These are phyloP conservation scores for Trichoplusia ni DNA, from an alignment of 1,140 invertebrate genomes.

Conservation along the genomic window DNA sequence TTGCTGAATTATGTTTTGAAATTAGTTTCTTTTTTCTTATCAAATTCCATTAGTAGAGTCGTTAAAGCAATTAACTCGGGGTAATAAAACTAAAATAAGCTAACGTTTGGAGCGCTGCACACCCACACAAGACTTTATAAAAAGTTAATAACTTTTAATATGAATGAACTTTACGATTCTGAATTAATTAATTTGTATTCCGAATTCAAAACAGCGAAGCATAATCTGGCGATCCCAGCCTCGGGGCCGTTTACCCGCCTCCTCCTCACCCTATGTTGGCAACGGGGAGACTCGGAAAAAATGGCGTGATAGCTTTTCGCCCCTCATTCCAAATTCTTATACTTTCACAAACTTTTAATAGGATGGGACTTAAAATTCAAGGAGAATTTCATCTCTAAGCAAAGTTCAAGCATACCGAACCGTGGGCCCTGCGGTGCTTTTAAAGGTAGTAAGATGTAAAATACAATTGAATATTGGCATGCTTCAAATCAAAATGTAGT, in stretches of 20 bases:
- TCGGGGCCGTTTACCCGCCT: constrained; percentile 40
- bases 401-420: constrained; percentile 65
- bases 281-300: constrained; percentile 60
- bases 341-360: constrained; percentile 80
- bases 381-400: constrained; percentile 61
- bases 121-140: constrained; percentile 23
- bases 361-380: constrained; percentile 79
- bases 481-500: neutral
- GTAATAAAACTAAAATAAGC: constrained; percentile 37
- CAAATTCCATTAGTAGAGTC: constrained; percentile 25
- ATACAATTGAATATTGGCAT: neutral
- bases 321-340: constrained; percentile 80
- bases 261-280: constrained; percentile 41
- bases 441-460: neutral
- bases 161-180: constrained; percentile 48
- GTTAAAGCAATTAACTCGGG: constrained; percentile 32
- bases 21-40: constrained; percentile 27
- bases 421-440: constrained; percentile 34
- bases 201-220: constrained; percentile 65
- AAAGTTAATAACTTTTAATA: constrained; percentile 45
- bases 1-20: constrained; percentile 33
- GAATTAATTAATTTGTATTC: constrained; percentile 64
- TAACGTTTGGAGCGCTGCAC: constrained; percentile 26
- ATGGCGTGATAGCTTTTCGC: constrained; percentile 75
- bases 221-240: constrained; percentile 56